Evolutionary conservation across 2,113 vertebrate species (phyloP).

Genomic region (Eonycteris spelaea): DNA sequence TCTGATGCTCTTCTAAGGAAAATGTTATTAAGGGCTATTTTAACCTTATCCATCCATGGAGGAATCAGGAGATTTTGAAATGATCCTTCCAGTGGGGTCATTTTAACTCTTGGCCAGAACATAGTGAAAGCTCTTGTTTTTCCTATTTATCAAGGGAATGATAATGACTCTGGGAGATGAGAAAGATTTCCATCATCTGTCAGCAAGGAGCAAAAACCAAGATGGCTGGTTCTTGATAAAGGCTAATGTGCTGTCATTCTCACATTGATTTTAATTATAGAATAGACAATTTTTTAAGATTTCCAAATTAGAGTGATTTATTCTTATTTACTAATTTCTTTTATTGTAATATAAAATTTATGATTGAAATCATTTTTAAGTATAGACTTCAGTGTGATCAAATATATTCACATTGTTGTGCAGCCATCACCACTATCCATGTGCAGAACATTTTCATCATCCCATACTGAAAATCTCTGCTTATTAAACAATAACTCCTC

Average conservation of each 20-base stretch:
- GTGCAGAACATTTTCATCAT: not conserved
- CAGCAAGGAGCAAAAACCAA: not conserved
- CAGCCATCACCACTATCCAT: not conserved
- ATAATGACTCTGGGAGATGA: not conserved
- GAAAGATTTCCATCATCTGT: not conserved
- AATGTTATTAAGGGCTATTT: not conserved
- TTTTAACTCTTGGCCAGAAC: not conserved
- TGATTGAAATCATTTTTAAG: not conserved
- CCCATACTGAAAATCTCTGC: not conserved
- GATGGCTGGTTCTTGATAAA: not conserved
- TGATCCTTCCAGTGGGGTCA: not conserved
- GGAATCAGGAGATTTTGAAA: not conserved
- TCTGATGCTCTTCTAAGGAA: not conserved
- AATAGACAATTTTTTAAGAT: not conserved
- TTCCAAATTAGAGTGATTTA: not conserved
- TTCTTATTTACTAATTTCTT: not conserved
- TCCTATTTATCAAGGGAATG: not conserved
- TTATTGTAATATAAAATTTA: not conserved
- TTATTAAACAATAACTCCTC: not conserved
- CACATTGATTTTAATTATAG: not conserved
- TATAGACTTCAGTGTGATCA: not conserved
- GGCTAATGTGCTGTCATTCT: not conserved
- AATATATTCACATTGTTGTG: not conserved
- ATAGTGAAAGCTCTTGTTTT: not conserved
- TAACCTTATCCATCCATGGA: not conserved